Evolutionary conservation across 1,140 invertebrate species (phyloP).

Genomic region (Drosophila sp.): DNA sequence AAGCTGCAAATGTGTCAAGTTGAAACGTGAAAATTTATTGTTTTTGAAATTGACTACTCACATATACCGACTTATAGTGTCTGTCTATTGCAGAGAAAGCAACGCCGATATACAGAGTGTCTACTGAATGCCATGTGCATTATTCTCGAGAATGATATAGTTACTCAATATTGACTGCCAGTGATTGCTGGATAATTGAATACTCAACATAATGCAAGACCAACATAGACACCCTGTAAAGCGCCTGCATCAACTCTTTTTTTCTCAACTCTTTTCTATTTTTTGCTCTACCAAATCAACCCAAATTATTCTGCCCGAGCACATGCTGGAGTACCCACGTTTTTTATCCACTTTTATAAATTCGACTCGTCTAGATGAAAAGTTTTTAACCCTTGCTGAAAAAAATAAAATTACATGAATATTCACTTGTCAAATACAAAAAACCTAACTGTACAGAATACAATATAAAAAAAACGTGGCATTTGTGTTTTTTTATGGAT

Average conservation of each 20-base stretch:
- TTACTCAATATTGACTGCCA: neutral
- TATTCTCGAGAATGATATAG: too few relatives aligned
- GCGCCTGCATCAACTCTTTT: slow-evolving; percentile 12
- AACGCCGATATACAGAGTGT: too few relatives aligned
- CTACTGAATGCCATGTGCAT: too few relatives aligned
- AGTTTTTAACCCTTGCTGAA: slow-evolving; percentile 76
- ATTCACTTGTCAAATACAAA: slow-evolving; percentile 83
- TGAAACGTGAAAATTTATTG: too few relatives aligned
- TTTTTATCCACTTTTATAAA: slow-evolving; percentile 36
- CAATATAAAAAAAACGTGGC: slow-evolving; percentile 51
- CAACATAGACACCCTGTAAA: slow-evolving; percentile 46
- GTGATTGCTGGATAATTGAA: neutral
- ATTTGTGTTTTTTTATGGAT: slow-evolving; percentile 56
- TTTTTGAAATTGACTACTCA: too few relatives aligned
- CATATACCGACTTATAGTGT: too few relatives aligned
- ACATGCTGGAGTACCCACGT: slow-evolving; percentile 83
- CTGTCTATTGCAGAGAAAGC: too few relatives aligned
- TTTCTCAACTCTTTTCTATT: slow-evolving; percentile 25
- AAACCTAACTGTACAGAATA: slow-evolving; percentile 60
- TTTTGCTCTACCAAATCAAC: slow-evolving; percentile 57
- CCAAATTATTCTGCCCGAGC: slow-evolving; percentile 79
- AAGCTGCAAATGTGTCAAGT: too few relatives aligned
- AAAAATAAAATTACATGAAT: slow-evolving; percentile 67
- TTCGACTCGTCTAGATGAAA: slow-evolving; percentile 18
- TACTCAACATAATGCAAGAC: neutral